phyloP scores from a whole-genome alignment of 2,113 vertebrate species.

The Seriola rivoliana region DNA sequence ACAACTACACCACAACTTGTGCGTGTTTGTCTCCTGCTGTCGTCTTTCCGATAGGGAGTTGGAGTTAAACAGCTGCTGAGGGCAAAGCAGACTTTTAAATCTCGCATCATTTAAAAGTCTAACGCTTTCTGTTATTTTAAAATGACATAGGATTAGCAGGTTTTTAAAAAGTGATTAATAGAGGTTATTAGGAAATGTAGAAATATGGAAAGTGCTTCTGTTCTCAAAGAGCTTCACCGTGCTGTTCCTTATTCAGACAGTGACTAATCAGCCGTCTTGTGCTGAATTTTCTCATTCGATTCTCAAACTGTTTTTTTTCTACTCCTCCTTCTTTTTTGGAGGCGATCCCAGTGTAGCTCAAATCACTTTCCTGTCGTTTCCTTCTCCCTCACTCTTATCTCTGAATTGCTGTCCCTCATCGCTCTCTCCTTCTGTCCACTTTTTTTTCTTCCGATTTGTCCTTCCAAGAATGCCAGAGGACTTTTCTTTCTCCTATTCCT shows the following conservation, averaged over 20 bases:
- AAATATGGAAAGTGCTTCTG: slow-evolving; percentile 25
- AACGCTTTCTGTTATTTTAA: slow-evolving; percentile 4
- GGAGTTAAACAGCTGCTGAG: neutral
- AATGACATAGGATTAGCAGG: neutral
- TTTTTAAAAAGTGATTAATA: neutral
- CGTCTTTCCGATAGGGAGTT: slow-evolving; percentile 34
- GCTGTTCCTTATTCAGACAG: slow-evolving; percentile 5
- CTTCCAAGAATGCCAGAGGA: slow-evolving; percentile 61
- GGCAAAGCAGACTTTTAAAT: too few relatives aligned
- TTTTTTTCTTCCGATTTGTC: slow-evolving; percentile 55
- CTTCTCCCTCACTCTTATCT: slow-evolving; percentile 36
- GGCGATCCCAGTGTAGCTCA: slow-evolving; percentile 49
- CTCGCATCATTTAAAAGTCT: slow-evolving; percentile 18
- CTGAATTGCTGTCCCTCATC: slow-evolving; percentile 35
- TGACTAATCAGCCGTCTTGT: slow-evolving; percentile 36
- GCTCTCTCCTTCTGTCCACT: slow-evolving; percentile 33
- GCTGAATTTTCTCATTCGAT: slow-evolving; percentile 46
- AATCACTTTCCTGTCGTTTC: slow-evolving; percentile 45
- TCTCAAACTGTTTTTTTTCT: slow-evolving; percentile 38
- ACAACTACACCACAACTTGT: slow-evolving; percentile 8
- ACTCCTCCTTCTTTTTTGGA: slow-evolving; percentile 45
- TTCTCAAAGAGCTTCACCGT: neutral
- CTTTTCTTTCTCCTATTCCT: slow-evolving; percentile 29
- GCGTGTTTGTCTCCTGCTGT: slow-evolving; percentile 34
- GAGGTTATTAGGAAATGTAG: slow-evolving; percentile 22